A percentile compares a stretch with the other conserved stretches of the same genome.
Conservation (phyloP, 37 sponge, comb jelly and placozoan species). For the Axinella damicornis region DNA sequence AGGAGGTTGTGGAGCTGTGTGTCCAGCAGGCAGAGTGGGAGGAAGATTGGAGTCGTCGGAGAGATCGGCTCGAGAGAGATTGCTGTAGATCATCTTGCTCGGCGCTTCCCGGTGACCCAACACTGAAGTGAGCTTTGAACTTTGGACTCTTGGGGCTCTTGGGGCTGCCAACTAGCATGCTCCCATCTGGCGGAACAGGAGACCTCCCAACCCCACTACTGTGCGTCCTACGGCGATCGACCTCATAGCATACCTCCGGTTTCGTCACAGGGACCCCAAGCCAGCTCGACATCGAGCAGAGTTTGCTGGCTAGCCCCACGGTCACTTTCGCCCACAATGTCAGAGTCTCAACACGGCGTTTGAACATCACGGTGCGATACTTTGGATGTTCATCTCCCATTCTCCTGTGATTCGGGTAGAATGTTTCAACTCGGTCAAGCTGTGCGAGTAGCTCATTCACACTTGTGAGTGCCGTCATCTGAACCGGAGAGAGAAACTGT, state of each 20-base stretch:
- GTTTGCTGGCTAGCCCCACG: constrained; percentile 20
- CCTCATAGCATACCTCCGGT: constrained; percentile 1
- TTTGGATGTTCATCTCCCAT: constrained; percentile 53
- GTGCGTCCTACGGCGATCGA: not conserved
- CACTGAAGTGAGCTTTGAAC: not conserved
- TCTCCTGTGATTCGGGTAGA: constrained; percentile 34
- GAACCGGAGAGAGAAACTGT: constrained; percentile 29
- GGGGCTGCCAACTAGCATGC: too few relatives aligned
- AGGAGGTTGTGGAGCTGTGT: not conserved
- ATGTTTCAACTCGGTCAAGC: constrained; percentile 47
- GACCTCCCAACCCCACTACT: not conserved
- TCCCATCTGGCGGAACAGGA: not conserved
- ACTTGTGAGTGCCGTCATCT: constrained; percentile 23
- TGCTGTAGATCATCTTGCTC: constrained; percentile 3
- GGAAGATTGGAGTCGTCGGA: not conserved
- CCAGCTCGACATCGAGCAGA: constrained; percentile 52
- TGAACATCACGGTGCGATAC: constrained; percentile 49
- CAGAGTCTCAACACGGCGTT: constrained; percentile 49
- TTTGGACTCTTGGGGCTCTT: not conserved
- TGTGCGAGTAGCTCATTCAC: constrained; percentile 38
- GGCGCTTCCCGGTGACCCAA: not conserved
- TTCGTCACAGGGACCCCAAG: constrained; percentile 23
- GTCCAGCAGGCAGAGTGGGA: not conserved
- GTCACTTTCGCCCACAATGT: constrained; percentile 75
- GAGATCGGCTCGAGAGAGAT: not conserved